phyloP scores from a whole-genome alignment of 2,888 invertebrate genomes.

The Drosophila longiperda region DNA sequence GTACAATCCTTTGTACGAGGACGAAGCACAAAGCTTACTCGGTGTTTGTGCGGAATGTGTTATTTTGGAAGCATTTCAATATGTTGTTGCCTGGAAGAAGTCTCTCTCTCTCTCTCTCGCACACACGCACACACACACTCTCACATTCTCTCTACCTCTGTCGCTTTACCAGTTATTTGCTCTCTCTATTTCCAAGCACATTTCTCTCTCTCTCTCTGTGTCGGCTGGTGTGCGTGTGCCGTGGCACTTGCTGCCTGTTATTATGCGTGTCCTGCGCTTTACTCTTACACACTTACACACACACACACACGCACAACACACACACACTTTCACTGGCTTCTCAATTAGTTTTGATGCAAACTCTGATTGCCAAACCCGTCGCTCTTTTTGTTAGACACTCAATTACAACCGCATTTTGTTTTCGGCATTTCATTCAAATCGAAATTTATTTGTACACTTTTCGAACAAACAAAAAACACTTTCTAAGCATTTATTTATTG shows the following conservation, averaged over 20 bases:
- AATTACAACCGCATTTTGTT: constrained; percentile 14
- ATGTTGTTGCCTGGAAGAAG: constrained; percentile 58
- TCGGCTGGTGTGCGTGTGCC: constrained; percentile 8
- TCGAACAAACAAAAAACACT: constrained; percentile 17
- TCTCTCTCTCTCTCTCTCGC: constrained; percentile 8
- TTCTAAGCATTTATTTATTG: constrained; percentile 66
- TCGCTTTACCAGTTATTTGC: not conserved
- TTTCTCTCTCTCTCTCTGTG: constrained; percentile 3
- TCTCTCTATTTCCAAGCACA: not conserved
- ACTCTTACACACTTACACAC: constrained; percentile 11
- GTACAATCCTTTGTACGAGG: constrained; percentile 68
- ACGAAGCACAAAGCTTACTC: constrained; percentile 22
- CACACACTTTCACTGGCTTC: constrained; percentile 23
- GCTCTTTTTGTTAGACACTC: constrained; percentile 31
- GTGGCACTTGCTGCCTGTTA: constrained; percentile 10
- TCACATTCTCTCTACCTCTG: constrained; percentile 4
- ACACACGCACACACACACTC: not conserved
- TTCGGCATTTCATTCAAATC: constrained; percentile 13
- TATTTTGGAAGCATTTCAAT: constrained; percentile 68
- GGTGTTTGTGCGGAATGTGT: constrained; percentile 65
- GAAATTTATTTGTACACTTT: constrained; percentile 21
- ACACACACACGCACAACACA: constrained; percentile 1
- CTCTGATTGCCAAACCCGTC: constrained; percentile 32
- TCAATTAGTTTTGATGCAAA: constrained; percentile 42
- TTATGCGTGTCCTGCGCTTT: constrained; percentile 53